phyloP scores from a whole-genome alignment of 2,797 vertebrate species.

The Pelobates cultripes region DNA sequence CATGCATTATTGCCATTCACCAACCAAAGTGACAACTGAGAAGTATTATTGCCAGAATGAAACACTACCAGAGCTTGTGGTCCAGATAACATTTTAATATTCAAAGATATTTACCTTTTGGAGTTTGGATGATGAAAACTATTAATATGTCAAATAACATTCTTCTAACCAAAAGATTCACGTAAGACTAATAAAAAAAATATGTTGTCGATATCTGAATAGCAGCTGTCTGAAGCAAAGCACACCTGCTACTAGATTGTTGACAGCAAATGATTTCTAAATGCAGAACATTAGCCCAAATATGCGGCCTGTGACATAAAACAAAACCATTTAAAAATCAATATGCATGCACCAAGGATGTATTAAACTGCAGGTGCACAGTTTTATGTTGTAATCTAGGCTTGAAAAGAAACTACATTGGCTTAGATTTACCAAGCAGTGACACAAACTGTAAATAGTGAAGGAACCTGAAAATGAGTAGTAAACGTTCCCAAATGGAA shows the following conservation, averaged over 20 bases:
- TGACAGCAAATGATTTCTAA: slow-evolving; percentile 67
- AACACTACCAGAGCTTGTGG: no score
- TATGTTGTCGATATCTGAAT: slow-evolving; percentile 69
- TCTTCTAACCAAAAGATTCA: slow-evolving; percentile 58
- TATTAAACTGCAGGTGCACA: slow-evolving; percentile 16
- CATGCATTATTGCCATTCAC: no score
- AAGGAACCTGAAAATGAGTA: background rate
- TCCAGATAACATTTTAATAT: no score
- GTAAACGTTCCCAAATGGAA: background rate
- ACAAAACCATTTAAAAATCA: slow-evolving; percentile 17
- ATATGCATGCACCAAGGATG: slow-evolving; percentile 2
- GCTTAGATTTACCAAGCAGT: background rate
- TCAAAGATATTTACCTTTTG: no score
- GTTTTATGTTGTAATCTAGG: background rate
- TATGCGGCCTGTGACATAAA: slow-evolving; percentile 24
- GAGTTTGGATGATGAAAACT: no score
- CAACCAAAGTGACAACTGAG: no score
- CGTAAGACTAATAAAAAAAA: slow-evolving; percentile 62
- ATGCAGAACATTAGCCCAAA: slow-evolving; percentile 46
- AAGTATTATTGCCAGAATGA: no score
- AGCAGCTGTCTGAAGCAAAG: slow-evolving; percentile 69
- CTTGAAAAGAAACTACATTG: background rate
- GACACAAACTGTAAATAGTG: background rate
- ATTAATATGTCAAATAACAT: background rate
- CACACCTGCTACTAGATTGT: slow-evolving; percentile 67